phyloP scores from a whole-genome alignment of 2,113 vertebrate species.

The Scatophagus argus region DNA sequence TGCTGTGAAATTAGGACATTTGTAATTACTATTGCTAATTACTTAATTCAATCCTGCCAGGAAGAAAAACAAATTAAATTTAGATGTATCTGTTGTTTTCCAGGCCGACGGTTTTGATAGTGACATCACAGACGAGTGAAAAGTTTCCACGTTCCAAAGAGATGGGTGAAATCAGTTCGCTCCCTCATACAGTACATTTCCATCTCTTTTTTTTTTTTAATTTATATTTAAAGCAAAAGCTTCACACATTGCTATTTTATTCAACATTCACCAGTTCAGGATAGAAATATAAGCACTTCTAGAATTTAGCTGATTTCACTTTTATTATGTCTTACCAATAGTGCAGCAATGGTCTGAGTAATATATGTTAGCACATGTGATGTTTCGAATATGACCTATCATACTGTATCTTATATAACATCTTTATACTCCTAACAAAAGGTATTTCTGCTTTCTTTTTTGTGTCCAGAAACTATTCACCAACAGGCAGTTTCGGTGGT shows the following conservation, averaged over 20 bases:
- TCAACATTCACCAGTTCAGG: conserved; percentile 80
- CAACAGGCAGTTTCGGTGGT: conserved; percentile 63
- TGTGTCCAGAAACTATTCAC: conserved; percentile 72
- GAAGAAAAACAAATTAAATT: conserved; percentile 51
- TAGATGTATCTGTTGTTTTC: conserved; percentile 40
- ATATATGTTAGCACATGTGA: conserved; percentile 92
- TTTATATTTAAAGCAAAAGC: conserved; percentile 86
- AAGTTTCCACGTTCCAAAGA: conserved; percentile 71
- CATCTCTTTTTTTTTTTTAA: conserved; percentile 79
- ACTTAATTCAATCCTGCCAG: conserved; percentile 63
- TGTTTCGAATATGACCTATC: conserved; percentile 74
- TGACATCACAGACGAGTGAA: conserved; percentile 42
- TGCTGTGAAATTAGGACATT: conserved; percentile 92
- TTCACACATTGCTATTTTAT: conserved; percentile 84
- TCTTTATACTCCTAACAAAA: conserved; percentile 85
- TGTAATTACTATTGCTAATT: conserved; percentile 58
- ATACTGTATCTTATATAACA: conserved; percentile 93
- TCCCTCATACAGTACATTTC: conserved; percentile 70
- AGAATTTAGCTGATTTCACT: conserved; percentile 86
- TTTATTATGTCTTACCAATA: conserved; percentile 85
- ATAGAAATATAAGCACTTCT: conserved; percentile 90
- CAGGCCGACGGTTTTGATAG: conserved; percentile 38
- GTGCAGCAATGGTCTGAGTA: conserved; percentile 91
- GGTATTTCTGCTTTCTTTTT: conserved; percentile 80
- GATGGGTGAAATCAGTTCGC: conserved; percentile 63